A percentile compares a stretch with the other conserved stretches of the same genome.
Conservation (phyloP, 2,113 vertebrate genomes). For the Hystrix brachyura region DNA sequence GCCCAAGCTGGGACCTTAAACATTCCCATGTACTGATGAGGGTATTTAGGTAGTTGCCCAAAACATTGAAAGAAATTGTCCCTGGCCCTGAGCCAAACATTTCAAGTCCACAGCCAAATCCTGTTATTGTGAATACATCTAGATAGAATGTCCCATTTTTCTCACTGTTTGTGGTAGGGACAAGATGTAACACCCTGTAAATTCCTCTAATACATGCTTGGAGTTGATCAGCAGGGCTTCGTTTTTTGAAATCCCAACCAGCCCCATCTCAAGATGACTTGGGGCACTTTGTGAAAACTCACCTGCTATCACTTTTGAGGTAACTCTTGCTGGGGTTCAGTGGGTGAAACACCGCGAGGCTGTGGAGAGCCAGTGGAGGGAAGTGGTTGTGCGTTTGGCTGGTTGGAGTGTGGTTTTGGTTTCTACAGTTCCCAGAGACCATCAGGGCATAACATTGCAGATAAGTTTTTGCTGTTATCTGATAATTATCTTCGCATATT, state of each 20-base stretch:
- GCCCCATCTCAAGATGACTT: not conserved
- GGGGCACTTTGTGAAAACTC: not conserved
- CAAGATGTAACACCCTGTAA: not conserved
- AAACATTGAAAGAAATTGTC: not conserved
- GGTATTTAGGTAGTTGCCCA: not conserved
- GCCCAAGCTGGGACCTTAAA: not conserved
- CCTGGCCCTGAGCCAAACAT: not conserved
- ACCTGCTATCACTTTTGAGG: not conserved
- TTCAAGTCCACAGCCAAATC: not conserved
- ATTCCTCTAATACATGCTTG: not conserved
- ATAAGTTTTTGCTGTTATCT: conserved; percentile 80
- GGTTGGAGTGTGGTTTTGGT: conserved; percentile 20
- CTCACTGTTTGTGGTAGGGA: not conserved
- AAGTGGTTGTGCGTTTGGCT: not conserved
- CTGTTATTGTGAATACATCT: not conserved
- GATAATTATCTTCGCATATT: conserved; percentile 80
- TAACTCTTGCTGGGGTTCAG: not conserved
- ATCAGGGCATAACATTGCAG: conserved; percentile 71
- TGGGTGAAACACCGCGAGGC: not conserved
- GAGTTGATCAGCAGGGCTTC: not conserved
- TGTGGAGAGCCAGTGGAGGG: not conserved
- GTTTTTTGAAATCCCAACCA: no score
- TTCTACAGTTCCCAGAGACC: conserved; percentile 59
- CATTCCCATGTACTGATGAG: not conserved
- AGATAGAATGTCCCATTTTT: not conserved